Base-by-base conservation (phyloP, 2,113 vertebrate species). In the Neogale vison region DNA sequence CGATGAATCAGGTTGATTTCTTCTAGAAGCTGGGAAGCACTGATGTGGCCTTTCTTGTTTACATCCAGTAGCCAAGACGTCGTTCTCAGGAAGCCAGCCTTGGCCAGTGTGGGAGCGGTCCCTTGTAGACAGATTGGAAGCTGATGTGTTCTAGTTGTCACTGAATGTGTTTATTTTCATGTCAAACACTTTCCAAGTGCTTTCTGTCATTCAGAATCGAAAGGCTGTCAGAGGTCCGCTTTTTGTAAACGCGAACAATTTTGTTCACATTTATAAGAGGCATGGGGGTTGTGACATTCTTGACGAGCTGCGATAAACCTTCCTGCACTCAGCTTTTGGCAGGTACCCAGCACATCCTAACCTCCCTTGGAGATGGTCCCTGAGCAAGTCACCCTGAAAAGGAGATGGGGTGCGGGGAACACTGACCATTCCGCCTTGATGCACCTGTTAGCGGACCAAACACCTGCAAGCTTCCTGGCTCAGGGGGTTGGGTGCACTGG, bases 161-260 rank as follows among this genome's bases (percentile, higher is more conserved):
- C 88, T 14, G 71, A 67, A 61, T 74, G 26, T 90, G 85, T 88
- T 67, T 95, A 57, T 76, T 85, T 91, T 88, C 31, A 42, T 9
- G 76, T 92, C 50, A 52, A 17, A 52, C 39, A 47, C 79, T 86
- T 69, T 57, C 85, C 45, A 61, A 57, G 67, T 67, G 67, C 88
- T 93, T 88, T 36, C 61, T 67, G 0, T 87, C 45, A 57, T 89
- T 77, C 63, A 34, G 82, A 65, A 79, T 11, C 20, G 65, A 72
- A 83, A 72, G 82, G 17, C 20, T 8, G 9, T 55, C 85, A 21
- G 85, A n/a, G 79, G 18, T 82, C 50, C 45, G 1, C 23, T 52
- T 81, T 18, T 55, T 55, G 52, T 55, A 55, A 55, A 18, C 1
- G 5, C 17, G 15, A 11, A 71, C 76, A 31, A 12, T 76, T 18